Base-by-base conservation (phyloP, 1,140 invertebrate species). In the Ladona fulva region DNA sequence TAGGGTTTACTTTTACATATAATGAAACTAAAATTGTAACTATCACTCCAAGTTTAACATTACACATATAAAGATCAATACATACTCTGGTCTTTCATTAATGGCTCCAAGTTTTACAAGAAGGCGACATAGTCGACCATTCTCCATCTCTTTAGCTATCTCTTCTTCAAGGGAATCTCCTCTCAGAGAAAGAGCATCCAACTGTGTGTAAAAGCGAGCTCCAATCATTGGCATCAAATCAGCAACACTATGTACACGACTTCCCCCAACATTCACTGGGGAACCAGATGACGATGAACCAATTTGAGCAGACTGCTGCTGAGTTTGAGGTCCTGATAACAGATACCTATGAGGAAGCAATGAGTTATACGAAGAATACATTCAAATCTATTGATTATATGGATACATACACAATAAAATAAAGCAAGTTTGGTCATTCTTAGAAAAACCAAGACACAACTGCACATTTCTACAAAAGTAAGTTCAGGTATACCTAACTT, bases 201-300 rank as follows among this genome's bases (percentile, higher is more conserved):
- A 87, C 86, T 99, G 96, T 5, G 93, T 95, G 84, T 98, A 99
- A 86, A 98, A 98, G 79, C 96, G 87, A 11, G 97, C 97, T 52
- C 97, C 97, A 82, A 99, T 98, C 95, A 99, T 99, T 12, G 97
- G 97, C 97, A 99, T 99, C 79, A 99, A 89, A 87, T 99, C 97
- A 80, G 96, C 97, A 22, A 99, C 93, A 12, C 52, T 66, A 22
- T 66, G 52, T 66, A 22, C 52, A 66, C 52, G 52, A 22, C 12
- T 66, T 5, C n/a, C n/a, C 1, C 52, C 52, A 66, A 66, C 52
- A 66, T 66, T 66, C 14, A 66, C 52, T 6, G 52, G 52, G 14
- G 52, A 66, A 19, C 52, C 52, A 66, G 52, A 66, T 22, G 52
- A 66, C 1, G 52, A 66, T 6, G 52, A 66, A 66, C 52, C 52